Evolutionary conservation across 2,113 vertebrate genomes (phyloP), one percentile per base, ranked within the genome.

Genomic region (rat (Rattus norvegicus)): DNA sequence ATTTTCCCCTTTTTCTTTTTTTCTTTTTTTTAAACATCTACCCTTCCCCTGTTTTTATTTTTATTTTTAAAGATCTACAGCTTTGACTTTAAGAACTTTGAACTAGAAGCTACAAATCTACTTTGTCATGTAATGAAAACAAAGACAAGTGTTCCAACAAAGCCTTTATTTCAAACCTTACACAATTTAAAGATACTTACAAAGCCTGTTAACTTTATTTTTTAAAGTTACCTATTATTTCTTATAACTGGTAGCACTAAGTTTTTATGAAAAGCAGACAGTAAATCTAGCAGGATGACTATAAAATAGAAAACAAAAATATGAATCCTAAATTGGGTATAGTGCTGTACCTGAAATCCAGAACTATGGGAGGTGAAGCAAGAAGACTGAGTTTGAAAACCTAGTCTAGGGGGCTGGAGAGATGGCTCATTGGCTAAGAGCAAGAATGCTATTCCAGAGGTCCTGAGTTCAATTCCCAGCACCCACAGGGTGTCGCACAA

Each of bases 111-210:
- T 88, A 92, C 77, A 79, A 94, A 63, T 24, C 19, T 94, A 4
- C 88, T 91, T 56, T 70, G 79, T 26, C 30, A 95, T 84, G 87
- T 88, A 95, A 75, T 88, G 19, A 94, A 96, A 90, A 77, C 65
- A 86, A 0, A 81, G 28, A n/a, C n/a, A 88, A 91, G 19, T 4
- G 94, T 83, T 76, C 76, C 47, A 91, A 83, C 6, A 94, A 87
- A 96, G 20, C 13, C 4, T 79, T 87, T 95, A 80, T 86, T 90
- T 87, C 75, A 92, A 85, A 76, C 69, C 86, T 72, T 89, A 91
- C 1, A 89, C 7, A 90, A 26, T 65, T 30, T 67, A 28, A 67
- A 67, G 65, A 33, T 30, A 67, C 12, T 33, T 30, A 67, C 28
- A 7, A 72, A 20, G n/a, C 19, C 61, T 76, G 72, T 19, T 59